phyloP scores from a whole-genome alignment of 2,797 vertebrate species.

The Neopelma chrysocephalum region DNA sequence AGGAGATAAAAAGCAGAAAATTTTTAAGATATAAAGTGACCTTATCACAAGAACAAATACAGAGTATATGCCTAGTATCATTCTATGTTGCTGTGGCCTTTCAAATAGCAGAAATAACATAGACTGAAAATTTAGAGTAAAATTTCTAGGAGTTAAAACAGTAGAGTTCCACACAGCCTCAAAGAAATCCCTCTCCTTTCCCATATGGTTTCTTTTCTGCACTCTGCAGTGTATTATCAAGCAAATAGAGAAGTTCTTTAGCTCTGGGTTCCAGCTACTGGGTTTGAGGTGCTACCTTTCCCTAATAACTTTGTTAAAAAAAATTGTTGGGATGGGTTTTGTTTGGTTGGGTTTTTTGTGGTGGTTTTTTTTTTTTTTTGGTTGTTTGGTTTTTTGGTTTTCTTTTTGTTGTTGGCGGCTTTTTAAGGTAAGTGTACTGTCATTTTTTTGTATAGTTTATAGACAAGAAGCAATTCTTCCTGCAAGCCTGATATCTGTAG shows the following conservation, averaged over 20 bases:
- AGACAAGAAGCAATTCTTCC: background rate
- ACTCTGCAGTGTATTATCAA: background rate
- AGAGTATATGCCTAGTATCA: background rate
- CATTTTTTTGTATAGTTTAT: background rate
- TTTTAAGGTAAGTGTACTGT: background rate
- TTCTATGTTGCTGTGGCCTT: background rate
- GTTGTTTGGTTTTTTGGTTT: no score
- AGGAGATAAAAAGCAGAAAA: background rate
- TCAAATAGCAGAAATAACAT: background rate
- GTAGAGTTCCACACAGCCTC: background rate
- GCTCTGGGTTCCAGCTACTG: background rate
- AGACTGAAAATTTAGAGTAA: background rate
- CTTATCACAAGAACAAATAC: background rate
- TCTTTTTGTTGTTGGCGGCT: background rate
- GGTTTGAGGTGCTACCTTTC: background rate
- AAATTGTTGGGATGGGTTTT: background rate
- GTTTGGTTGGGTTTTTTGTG: background rate
- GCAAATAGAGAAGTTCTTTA: background rate
- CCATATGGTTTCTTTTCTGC: accelerated
- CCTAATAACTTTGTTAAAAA: background rate
- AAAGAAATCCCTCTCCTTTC: background rate
- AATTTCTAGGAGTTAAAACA: background rate
- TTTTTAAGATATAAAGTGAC: background rate
- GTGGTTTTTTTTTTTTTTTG: no score
- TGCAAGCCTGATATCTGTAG: background rate